Percentiles rank a stretch among this genome's conserved stretches.
These are phyloP conservation scores for Cybosia mesomella DNA, from an alignment of 2,888 invertebrate species.

Conservation along the genomic window DNA sequence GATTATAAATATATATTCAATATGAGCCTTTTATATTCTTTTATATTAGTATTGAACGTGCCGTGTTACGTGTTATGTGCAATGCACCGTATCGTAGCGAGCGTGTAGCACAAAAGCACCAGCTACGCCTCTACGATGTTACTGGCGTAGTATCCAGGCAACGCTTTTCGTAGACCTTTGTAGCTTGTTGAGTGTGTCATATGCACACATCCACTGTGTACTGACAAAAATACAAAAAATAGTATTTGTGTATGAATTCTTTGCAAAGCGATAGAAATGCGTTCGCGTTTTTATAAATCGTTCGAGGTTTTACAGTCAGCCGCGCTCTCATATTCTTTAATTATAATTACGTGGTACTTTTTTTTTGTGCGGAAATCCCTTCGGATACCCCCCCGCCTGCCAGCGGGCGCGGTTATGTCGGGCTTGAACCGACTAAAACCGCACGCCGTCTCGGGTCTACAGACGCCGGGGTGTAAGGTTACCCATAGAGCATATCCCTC, in stretches of 20 bases:
- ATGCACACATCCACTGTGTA: neutral
- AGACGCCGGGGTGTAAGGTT: too few relatives aligned
- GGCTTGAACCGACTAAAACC: too few relatives aligned
- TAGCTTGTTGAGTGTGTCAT: slow-evolving; percentile 3
- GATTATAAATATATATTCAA: neutral
- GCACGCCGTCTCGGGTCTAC: too few relatives aligned
- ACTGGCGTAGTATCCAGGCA: slow-evolving; percentile 1
- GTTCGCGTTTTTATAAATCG: neutral
- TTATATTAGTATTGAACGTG: neutral
- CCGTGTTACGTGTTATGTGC: neutral
- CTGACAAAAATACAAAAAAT: neutral
- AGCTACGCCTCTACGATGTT: slow-evolving; percentile 9
- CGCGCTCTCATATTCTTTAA: too few relatives aligned
- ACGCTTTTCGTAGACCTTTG: slow-evolving; percentile 15
- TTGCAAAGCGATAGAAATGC: neutral
- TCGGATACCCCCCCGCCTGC: too few relatives aligned
- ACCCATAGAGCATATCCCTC: too few relatives aligned
- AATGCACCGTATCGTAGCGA: slow-evolving; percentile 3
- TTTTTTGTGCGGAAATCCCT: too few relatives aligned
- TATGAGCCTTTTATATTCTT: neutral
- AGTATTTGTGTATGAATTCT: neutral
- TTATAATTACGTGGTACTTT: too few relatives aligned
- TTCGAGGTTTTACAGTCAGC: neutral
- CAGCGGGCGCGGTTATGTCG: too few relatives aligned
- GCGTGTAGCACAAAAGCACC: slow-evolving; percentile 3